phyloP scores from a whole-genome alignment of 2,113 vertebrate genomes.

The Corvus hawaiiensis region DNA sequence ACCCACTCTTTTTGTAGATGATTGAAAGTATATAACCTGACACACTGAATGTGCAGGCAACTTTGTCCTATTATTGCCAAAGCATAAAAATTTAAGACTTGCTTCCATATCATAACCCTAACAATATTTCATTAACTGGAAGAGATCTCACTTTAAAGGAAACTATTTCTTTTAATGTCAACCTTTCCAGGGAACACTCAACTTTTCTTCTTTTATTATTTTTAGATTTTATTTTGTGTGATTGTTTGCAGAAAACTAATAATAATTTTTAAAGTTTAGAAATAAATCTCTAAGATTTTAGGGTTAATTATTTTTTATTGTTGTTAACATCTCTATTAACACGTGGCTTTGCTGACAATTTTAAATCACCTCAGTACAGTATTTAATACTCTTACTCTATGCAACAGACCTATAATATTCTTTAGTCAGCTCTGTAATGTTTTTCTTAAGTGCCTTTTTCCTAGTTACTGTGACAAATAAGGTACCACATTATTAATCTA shows the following conservation, averaged over 20 bases:
- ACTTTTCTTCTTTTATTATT: neutral
- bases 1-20: neutral
- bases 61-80: neutral
- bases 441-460: constrained; percentile 11
- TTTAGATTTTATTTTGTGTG: neutral
- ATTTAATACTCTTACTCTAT: neutral
- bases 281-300: neutral
- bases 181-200: neutral
- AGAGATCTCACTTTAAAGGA: neutral
- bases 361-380: neutral
- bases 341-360: neutral
- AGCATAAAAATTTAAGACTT: neutral
- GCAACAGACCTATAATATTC: neutral
- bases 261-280: neutral
- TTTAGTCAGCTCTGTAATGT: neutral
- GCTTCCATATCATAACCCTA: neutral
- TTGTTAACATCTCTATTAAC: neutral
- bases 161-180: neutral
- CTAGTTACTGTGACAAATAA: neutral
- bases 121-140: neutral
- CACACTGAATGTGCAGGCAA: constrained; percentile 8
- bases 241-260: constrained; percentile 16
- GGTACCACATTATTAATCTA: neutral
- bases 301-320: neutral
- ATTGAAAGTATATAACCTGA: constrained; percentile 13